A percentile compares a stretch with the other conserved stretches of the same genome.
Evolutionary conservation across 2,113 vertebrate species (phyloP).

Genomic region (Psettodes erumei): DNA sequence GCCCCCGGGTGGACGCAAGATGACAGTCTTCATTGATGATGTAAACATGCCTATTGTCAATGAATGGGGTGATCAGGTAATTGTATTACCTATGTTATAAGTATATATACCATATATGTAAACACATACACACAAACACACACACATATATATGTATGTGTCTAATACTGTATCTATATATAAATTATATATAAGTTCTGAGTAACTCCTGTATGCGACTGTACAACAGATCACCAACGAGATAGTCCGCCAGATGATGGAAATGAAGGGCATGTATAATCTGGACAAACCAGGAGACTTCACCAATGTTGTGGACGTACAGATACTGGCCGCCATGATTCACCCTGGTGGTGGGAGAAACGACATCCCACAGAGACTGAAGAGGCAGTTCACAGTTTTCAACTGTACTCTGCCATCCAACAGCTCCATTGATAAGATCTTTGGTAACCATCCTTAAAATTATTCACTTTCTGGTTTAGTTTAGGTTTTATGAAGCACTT

Average conservation of each 20-base stretch:
- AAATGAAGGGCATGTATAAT: slow-evolving; percentile 88
- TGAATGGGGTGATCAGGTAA: slow-evolving; percentile 90
- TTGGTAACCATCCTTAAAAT: slow-evolving; percentile 79
- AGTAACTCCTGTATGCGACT: too few species aligned
- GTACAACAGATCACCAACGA: slow-evolving; percentile 91
- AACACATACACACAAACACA: too few species aligned
- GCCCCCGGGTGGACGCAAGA: slow-evolving; percentile 86
- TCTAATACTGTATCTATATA: too few species aligned
- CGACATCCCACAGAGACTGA: slow-evolving; percentile 88
- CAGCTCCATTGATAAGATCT: slow-evolving; percentile 88
- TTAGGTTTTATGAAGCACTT: slow-evolving; percentile 48
- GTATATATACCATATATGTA: too few species aligned
- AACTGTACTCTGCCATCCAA: slow-evolving; percentile 88
- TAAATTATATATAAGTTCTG: too few species aligned
- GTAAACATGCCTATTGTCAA: slow-evolving; percentile 92
- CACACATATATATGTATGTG: too few species aligned
- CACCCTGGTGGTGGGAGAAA: slow-evolving; percentile 88
- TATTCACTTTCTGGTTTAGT: background rate
- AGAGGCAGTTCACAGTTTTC: slow-evolving; percentile 87
- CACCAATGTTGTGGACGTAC: slow-evolving; percentile 82
- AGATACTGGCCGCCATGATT: slow-evolving; percentile 88
- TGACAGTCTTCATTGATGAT: slow-evolving; percentile 89
- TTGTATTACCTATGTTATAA: too few species aligned
- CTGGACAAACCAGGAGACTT: slow-evolving; percentile 89
- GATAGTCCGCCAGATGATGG: slow-evolving; percentile 90